Percentiles rank a stretch among this genome's conserved stretches.
These are phyloP conservation scores for Venturia canescens DNA, from an alignment of 1,140 invertebrate genomes.

Conservation along the genomic window DNA sequence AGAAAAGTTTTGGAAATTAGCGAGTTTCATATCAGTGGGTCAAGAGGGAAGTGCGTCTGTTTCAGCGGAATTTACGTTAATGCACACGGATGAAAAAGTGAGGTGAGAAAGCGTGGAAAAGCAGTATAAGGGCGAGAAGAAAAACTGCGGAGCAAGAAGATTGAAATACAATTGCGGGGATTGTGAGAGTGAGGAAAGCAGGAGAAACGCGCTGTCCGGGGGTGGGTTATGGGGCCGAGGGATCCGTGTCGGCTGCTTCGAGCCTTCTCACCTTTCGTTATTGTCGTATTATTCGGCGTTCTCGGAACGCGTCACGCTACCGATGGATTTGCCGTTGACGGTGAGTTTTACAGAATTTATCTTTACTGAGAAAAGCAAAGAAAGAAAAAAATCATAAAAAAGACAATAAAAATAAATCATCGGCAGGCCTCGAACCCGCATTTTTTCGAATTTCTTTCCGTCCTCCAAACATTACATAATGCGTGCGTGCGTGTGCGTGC, in stretches of 20 bases:
- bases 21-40: background rate
- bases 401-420: background rate
- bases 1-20: background rate
- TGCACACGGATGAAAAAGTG: constrained; percentile 5
- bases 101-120: background rate
- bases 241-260: constrained; percentile 50
- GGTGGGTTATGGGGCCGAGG: constrained; percentile 51
- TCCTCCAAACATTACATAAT: background rate
- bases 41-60: background rate
- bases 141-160: background rate
- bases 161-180: background rate
- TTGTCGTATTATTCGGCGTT: constrained; percentile 35
- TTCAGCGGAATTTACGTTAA: constrained; percentile 1
- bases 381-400: background rate
- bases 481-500: background rate
- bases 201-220: constrained; percentile 37
- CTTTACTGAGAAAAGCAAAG: background rate
- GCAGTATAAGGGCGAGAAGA: background rate
- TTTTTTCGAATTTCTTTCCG: background rate
- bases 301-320: constrained; percentile 24
- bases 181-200: background rate
- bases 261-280: constrained; percentile 44
- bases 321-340: constrained; percentile 44
- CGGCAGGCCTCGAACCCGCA: background rate
- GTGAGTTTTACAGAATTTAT: constrained; percentile 3